A percentile compares a stretch with the other conserved stretches of the same genome.
phyloP scores from a whole-genome alignment of 2,797 vertebrate genomes.

The Dromococcyx pavoninus region DNA sequence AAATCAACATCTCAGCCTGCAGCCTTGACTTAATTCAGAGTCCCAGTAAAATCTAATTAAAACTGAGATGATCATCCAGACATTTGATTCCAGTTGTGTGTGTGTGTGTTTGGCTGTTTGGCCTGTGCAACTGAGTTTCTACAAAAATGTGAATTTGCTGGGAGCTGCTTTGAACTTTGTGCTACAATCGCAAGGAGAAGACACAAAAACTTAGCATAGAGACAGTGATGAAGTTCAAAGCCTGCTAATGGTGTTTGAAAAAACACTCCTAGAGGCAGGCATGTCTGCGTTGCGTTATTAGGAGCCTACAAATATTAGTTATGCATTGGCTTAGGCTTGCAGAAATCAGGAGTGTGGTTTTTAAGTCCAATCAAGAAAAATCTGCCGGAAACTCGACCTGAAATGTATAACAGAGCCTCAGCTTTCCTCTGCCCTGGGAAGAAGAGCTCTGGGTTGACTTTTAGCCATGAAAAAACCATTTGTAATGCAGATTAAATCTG shows the following conservation, averaged over 20 bases:
- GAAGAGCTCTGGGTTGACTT: not conserved
- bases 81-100: slow-evolving; percentile 49
- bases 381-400: not conserved
- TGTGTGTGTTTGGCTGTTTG: slow-evolving; percentile 3
- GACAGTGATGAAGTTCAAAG: not conserved
- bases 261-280: not conserved
- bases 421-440: not conserved
- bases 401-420: not conserved
- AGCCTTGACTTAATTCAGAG: slow-evolving; percentile 58
- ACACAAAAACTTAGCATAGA: not conserved
- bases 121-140: not conserved
- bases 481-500: slow-evolving; percentile 42
- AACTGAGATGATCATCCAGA: slow-evolving; percentile 48
- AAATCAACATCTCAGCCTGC: slow-evolving; percentile 64
- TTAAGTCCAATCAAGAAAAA: not conserved
- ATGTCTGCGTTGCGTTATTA: not conserved
- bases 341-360: not conserved
- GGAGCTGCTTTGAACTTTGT: not conserved
- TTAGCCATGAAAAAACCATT: slow-evolving; percentile 20
- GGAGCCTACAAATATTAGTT: not conserved
- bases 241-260: not conserved
- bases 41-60: slow-evolving; percentile 72
- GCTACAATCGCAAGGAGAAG: not conserved
- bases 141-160: not conserved
- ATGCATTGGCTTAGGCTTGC: not conserved